Base-by-base conservation (phyloP, 2,113 vertebrate genomes). In the rabbit (Oryctolagus cuniculus) region DNA sequence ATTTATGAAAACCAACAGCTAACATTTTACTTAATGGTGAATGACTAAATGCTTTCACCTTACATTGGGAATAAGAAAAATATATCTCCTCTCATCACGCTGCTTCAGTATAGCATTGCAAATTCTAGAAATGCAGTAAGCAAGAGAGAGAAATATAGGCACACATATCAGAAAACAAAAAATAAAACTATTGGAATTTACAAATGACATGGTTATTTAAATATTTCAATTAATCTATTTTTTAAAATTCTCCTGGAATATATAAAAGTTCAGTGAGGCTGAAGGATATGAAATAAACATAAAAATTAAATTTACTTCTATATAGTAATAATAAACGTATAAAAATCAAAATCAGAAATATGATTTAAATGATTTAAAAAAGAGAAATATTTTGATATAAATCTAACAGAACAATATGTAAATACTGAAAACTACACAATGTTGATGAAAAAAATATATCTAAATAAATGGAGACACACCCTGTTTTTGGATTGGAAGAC, bases 301-400 rank as follows among this genome's bases (percentile, higher is more conserved):
- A 67, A 13, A n/a, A 83, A 67, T 17, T 49, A 13, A 49, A 49
- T 58, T 83, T 63, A 67, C 67, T 89, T 94, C 24, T 31, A 78
- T 78, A 94, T 61, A 70, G 29, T 82, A 74, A 16, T 24, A 61
- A 89, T 69, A 70, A 89, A 84, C 7, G 1, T 70, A 53, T 84
- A 10, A 19, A 61, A 10, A 84, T 13, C 15, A 70, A 78, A 84
- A 69, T 84, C 31, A 84, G 66, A 94, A 25, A 36, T 67, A 73
- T 34, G 12, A 49, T 91, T 75, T 77, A 63, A 91, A 69, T 78
- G 83, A 19, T 66, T 87, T 38, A 95, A 87, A 80, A 63, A 51
- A 38, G 36, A 38, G 29, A 87, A 91, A 58, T 58, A 87, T 25
- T 29, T 87, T 87, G 8, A 4, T 69, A 4, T 64, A 53, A n/a